These are phyloP conservation scores for Rhipidura dahli DNA, from an alignment of 2,113 vertebrate species.

Conservation along the genomic window DNA sequence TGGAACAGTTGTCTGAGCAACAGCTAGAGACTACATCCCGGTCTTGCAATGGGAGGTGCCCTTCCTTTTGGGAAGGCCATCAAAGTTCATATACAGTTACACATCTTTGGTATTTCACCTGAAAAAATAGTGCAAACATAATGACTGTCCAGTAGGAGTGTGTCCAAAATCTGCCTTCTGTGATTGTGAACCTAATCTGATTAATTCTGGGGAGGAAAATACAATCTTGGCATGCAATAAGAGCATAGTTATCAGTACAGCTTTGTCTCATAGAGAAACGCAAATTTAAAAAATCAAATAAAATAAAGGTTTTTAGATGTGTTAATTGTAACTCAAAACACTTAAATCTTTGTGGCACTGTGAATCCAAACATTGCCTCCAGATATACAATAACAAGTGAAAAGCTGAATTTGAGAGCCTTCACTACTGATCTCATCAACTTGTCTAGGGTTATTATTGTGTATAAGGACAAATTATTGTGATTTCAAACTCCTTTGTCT, in stretches of 20 bases:
- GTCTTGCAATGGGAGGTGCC: background rate
- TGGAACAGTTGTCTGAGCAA: background rate
- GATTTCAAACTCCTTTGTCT: background rate
- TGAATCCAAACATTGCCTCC: background rate
- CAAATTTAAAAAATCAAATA: background rate
- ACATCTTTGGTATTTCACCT: background rate
- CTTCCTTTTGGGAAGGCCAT: background rate
- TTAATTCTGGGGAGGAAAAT: background rate
- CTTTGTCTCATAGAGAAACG: background rate
- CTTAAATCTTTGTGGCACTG: background rate
- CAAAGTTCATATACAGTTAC: background rate
- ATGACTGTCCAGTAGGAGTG: background rate
- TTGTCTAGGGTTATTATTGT: background rate
- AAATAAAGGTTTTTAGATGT: background rate
- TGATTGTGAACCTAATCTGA: background rate
- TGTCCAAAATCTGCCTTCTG: background rate
- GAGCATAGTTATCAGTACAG: background rate
- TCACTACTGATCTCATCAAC: background rate
- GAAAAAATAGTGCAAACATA: background rate
- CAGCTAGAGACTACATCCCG: fast-evolving
- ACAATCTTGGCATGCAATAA: background rate
- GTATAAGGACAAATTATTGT: background rate
- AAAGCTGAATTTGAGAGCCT: background rate
- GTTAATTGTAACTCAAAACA: background rate
- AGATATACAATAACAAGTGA: background rate